Evolutionary conservation across 2,113 vertebrate species (phyloP).

Genomic region (Saimiri boliviensis): DNA sequence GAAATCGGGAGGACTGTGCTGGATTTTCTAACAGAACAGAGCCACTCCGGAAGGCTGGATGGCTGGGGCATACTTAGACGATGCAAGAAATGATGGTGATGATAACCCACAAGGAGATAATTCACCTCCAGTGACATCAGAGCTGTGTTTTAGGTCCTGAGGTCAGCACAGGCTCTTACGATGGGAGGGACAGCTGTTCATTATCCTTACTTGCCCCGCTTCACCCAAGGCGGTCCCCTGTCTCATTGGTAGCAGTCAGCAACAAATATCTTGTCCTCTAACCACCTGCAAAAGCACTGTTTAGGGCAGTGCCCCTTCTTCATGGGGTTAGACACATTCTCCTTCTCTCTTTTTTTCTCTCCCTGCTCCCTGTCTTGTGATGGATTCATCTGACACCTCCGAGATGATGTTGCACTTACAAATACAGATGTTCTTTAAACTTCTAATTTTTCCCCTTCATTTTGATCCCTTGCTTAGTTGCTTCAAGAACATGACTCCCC

Average conservation of each 20-base stretch:
- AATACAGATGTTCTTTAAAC: not conserved
- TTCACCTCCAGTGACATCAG: not conserved
- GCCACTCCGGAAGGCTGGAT: not conserved
- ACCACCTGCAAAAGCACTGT: not conserved
- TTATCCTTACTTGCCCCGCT: not conserved
- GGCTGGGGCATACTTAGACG: no score
- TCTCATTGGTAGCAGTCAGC: constrained; percentile 1
- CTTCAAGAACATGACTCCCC: not conserved
- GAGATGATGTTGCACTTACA: not conserved
- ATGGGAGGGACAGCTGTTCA: not conserved
- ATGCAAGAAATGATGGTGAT: not conserved
- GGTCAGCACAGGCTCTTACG: not conserved
- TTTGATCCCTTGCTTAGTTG: not conserved
- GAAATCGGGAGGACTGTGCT: accelerated
- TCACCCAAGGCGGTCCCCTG: not conserved
- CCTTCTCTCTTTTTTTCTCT: no score
- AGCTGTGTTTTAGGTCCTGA: not conserved
- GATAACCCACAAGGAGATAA: not conserved
- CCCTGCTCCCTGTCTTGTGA: not conserved
- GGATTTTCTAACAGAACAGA: not conserved
- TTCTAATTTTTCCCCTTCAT: not conserved
- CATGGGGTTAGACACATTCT: not conserved
- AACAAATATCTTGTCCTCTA: not conserved
- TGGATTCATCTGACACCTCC: not conserved
- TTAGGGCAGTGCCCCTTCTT: not conserved